Percentiles rank a stretch among this genome's conserved stretches.
These are phyloP conservation scores for Xyrichtys novacula DNA, from an alignment of 2,797 vertebrate genomes.

Conservation along the genomic window DNA sequence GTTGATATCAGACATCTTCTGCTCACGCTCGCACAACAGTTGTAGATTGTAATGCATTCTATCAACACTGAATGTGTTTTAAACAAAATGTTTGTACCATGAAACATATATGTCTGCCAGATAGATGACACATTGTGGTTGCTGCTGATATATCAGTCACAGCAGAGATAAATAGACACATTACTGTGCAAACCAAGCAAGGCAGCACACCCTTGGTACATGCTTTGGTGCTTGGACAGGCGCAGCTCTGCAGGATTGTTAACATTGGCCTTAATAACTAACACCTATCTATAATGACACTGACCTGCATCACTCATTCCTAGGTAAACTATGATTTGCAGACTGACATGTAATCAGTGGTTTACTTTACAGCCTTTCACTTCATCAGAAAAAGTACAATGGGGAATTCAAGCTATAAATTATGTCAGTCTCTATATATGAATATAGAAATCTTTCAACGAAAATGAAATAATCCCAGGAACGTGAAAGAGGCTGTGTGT, in stretches of 20 bases:
- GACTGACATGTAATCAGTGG: not conserved
- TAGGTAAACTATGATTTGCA: constrained; percentile 1
- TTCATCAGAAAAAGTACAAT: not conserved
- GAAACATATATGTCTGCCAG: constrained; percentile 4
- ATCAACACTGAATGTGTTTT: constrained; percentile 4
- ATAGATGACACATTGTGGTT: not conserved
- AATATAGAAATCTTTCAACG: constrained; percentile 17
- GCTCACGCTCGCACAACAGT: constrained; percentile 11
- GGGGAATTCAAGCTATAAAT: not conserved
- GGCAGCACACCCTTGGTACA: no score
- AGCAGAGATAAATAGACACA: constrained; percentile 12
- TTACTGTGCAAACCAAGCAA: constrained; percentile 26
- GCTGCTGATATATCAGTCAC: not conserved
- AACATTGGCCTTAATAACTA: constrained; percentile 1
- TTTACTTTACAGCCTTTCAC: not conserved
- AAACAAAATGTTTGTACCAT: constrained; percentile 20
- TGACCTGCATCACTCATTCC: constrained; percentile 31
- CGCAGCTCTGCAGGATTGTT: constrained; percentile 20
- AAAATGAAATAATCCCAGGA: constrained; percentile 36
- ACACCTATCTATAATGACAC: constrained; percentile 24
- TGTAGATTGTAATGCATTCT: constrained; percentile 14
- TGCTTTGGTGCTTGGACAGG: constrained; percentile 11
- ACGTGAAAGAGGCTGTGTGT: constrained; percentile 26
- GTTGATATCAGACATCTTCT: constrained; percentile 48
- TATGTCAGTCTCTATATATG: not conserved